Conservation (phyloP, 2,888 invertebrate species). For the Melanophora roralis region DNA sequence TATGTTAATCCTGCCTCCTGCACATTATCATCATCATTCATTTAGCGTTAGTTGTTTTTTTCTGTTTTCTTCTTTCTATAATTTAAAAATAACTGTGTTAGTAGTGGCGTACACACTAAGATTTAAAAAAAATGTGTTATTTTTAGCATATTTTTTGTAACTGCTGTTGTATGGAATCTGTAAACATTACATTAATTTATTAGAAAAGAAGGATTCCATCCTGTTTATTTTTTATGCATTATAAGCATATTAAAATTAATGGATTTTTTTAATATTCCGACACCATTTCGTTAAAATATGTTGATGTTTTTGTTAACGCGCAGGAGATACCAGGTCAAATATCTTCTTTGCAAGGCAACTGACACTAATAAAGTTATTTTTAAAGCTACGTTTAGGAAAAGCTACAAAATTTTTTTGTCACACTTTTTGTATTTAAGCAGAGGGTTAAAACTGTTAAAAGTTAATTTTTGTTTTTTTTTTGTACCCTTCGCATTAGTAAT, state of each 20-base stretch:
- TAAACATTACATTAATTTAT: not conserved
- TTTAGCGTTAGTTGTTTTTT: slow-evolving; percentile 22
- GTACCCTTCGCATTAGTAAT: too few relatives aligned
- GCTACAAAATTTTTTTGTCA: too few relatives aligned
- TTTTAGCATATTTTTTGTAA: not conserved
- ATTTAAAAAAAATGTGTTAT: not conserved
- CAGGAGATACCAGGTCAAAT: not conserved
- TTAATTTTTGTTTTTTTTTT: too few relatives aligned
- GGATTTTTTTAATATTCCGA: slow-evolving; percentile 29
- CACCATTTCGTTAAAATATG: not conserved
- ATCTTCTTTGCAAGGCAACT: not conserved
- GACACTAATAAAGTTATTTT: not conserved
- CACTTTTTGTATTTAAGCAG: too few relatives aligned
- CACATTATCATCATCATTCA: slow-evolving; percentile 29
- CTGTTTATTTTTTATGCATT: slow-evolving; percentile 53
- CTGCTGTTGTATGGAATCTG: not conserved
- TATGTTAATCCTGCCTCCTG: not conserved
- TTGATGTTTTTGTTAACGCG: not conserved
- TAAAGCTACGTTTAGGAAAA: too few relatives aligned
- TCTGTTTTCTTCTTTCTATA: slow-evolving; percentile 1
- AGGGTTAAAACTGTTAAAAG: too few relatives aligned
- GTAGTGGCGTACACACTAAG: not conserved
- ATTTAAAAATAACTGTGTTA: slow-evolving; percentile 22
- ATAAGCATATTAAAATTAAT: slow-evolving; percentile 36
- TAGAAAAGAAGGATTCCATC: not conserved